phyloP scores from a whole-genome alignment of 2,797 vertebrate genomes.

The Schizopygopsis pylzovi region DNA sequence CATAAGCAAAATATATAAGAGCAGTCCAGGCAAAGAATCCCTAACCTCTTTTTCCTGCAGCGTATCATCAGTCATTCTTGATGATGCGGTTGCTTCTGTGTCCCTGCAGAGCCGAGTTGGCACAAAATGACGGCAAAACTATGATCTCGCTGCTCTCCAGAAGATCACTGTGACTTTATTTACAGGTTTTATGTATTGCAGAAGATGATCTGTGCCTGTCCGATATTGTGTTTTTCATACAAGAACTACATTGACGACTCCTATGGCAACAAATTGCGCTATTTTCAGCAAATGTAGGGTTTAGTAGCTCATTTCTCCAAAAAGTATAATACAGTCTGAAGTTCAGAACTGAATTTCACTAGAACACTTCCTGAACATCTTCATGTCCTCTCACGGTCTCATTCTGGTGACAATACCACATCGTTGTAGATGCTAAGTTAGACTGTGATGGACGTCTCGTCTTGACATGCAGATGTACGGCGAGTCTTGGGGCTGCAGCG shows the following conservation, averaged over 20 bases:
- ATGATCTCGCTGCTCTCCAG: background rate
- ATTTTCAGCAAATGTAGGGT: background rate
- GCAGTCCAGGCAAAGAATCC: slow-evolving; percentile 42
- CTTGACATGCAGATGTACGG: slow-evolving; percentile 77
- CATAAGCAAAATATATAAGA: slow-evolving; percentile 22
- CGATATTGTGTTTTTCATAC: background rate
- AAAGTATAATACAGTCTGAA: background rate
- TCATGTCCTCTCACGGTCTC: background rate
- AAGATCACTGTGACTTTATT: slow-evolving; percentile 1
- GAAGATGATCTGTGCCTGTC: slow-evolving; percentile 1
- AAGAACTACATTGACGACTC: background rate
- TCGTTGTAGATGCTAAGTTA: slow-evolving; percentile 28
- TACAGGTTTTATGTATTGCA: slow-evolving; percentile 17
- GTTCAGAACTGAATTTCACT: background rate
- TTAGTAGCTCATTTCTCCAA: slow-evolving; percentile 10
- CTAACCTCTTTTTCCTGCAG: slow-evolving; percentile 38
- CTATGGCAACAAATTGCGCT: background rate
- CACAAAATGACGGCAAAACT: slow-evolving; percentile 4
- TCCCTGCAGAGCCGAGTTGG: slow-evolving; percentile 29
- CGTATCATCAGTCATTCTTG: slow-evolving; percentile 41
- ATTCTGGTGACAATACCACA: background rate
- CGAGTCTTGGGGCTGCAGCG: slow-evolving; percentile 88
- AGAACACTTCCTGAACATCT: slow-evolving; percentile 35
- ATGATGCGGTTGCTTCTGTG: slow-evolving; percentile 23
- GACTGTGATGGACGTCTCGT: slow-evolving; percentile 73